Base-by-base conservation (phyloP, 2,888 invertebrate genomes). In the Drosophila tripunctata region DNA sequence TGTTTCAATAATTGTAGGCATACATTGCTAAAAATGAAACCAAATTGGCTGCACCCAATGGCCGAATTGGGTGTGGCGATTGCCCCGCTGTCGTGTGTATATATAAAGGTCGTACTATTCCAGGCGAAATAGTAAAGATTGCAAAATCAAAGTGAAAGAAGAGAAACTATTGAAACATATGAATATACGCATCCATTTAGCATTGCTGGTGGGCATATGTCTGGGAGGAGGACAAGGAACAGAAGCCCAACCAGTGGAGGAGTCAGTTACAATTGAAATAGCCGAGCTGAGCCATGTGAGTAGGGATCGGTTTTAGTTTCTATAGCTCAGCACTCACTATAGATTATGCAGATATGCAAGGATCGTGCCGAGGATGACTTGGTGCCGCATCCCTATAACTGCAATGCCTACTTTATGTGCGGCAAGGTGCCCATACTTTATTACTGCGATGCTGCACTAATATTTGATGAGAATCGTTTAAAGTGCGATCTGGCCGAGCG, bases 381-480 rank as follows among this genome's bases (percentile, higher is more conserved):
- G 57, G 70, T 89, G 6, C 64, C 87, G 0, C 89, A 90, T 78
- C 90, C 89, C 0, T 14, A 57, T 6, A 88, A 90, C 31, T 91
- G 91, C 41, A 67, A 52, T 12, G 83, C 88, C 2, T 91, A 83
- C 65, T 89, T 88, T 57, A 70, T 72, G 2, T 91, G 91, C 56
- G 30, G 50, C 22, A 14, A 57, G 6, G 51, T 83, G 3, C 78
- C 89, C 1, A 61, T 64, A 4, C 52, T 87, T 6, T 60, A 71
- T 1, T 71, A 79, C 36, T 91, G 91, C 55, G 67, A 68, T 5
- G 35, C 27, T 17, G 88, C 87, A 2, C 62, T 89, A 6, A 75
- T 88, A 31, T 91, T 88, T 35, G 88, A 91, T 75, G 68, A 60
- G 0, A 22, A 38, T 2, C 58, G 64, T 1, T 67, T 72, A 35